A percentile compares a stretch with the other conserved stretches of the same genome.
Evolutionary conservation across 2,888 invertebrate species (phyloP).

Genomic region (Hololepta plana): DNA sequence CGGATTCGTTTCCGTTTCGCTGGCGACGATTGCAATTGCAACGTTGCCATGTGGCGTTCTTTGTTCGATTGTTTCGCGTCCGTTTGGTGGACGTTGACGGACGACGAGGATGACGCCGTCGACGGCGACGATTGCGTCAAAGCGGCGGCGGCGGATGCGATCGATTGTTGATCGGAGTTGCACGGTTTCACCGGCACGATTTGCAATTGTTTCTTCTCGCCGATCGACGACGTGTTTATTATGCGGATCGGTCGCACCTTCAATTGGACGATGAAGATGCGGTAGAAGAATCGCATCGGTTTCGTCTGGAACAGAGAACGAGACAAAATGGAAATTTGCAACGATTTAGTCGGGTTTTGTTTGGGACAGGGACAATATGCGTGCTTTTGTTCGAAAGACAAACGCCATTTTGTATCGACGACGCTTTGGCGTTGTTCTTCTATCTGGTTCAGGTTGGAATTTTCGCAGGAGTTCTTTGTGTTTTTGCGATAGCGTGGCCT

Average conservation of each 20-base stretch:
- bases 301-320: constrained; percentile 29
- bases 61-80: constrained; percentile 9
- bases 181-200: constrained; percentile 19
- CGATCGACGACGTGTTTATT: constrained; percentile 20
- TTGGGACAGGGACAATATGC: too few species aligned
- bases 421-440: too few species aligned
- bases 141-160: too few species aligned
- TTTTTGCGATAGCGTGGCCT: too few species aligned
- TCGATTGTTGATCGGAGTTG: constrained; percentile 6
- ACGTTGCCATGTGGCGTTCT: constrained; percentile 16
- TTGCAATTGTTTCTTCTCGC: constrained; percentile 25
- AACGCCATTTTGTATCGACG: too few species aligned
- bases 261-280: constrained; percentile 31
- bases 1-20: constrained; percentile 4
- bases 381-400: too few species aligned
- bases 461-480: too few species aligned
- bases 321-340: constrained; percentile 4
- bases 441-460: too few species aligned
- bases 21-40: constrained; percentile 18
- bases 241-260: constrained; percentile 25
- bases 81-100: too few species aligned
- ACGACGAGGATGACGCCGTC: too few species aligned
- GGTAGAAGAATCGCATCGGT: constrained; percentile 46
- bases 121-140: too few species aligned
- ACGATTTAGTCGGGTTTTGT: too few species aligned